Percentiles rank a stretch among this genome's conserved stretches.
Conservation (phyloP, 1,140 invertebrate species). For the Papilio aristodemus region DNA sequence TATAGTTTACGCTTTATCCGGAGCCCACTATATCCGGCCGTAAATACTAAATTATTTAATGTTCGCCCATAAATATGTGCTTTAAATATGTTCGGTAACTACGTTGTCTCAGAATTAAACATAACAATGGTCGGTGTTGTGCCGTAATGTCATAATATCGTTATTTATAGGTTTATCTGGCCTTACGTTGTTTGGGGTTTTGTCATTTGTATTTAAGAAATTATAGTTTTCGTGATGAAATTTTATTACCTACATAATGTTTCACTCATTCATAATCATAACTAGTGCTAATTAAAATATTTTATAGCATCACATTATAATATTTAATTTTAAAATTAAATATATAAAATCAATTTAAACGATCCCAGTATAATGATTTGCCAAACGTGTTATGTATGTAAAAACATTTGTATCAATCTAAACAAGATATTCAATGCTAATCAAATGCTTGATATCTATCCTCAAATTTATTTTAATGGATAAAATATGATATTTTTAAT, state of each 20-base stretch:
- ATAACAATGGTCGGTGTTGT: conserved; percentile 51
- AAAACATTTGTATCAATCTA: conserved; percentile 12
- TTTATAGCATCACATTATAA: conserved; percentile 10
- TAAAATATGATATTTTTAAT: conserved; percentile 43
- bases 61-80: conserved; percentile 65
- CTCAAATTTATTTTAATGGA: conserved; percentile 39
- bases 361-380: conserved; percentile 1
- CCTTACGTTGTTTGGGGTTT: conserved; percentile 12
- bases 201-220: conserved; percentile 22
- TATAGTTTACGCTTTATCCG: conserved; percentile 37
- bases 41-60: conserved; percentile 67
- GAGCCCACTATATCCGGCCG: conserved; percentile 48
- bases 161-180: conserved; percentile 56
- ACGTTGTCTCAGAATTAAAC: conserved; percentile 59
- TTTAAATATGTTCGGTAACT: conserved; percentile 60
- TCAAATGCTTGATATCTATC: conserved; percentile 15
- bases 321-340: conserved; percentile 14
- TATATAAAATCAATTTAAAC: conserved; percentile 1
- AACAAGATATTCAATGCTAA: background rate
- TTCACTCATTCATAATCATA: conserved; percentile 1
- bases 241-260: conserved; percentile 21
- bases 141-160: conserved; percentile 42
- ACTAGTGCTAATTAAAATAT: conserved; percentile 8
- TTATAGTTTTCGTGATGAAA: conserved; percentile 7
- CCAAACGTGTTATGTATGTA: background rate